Conservation (phyloP, 2,113 vertebrate species). For the Petroica traversi region DNA sequence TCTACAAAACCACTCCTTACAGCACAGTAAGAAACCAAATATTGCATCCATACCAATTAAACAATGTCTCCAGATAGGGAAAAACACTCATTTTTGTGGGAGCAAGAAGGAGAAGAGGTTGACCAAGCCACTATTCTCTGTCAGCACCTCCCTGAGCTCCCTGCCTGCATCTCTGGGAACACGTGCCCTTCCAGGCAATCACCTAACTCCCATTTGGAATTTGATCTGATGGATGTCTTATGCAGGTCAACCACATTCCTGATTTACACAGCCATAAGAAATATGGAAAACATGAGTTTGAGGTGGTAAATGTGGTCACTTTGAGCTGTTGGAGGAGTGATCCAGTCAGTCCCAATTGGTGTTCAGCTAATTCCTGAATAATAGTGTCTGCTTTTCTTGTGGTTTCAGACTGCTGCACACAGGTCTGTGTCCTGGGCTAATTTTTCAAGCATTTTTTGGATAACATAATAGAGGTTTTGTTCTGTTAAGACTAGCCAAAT, state of each 20-base stretch:
- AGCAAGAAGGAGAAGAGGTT: not conserved
- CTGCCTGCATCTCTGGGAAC: not conserved
- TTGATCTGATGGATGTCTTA: not conserved
- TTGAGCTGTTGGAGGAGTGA: not conserved
- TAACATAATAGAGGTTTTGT: not conserved
- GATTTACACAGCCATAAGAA: not conserved
- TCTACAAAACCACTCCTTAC: not conserved
- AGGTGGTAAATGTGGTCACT: not conserved
- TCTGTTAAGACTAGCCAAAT: not conserved
- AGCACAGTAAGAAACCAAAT: not conserved
- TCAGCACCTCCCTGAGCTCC: not conserved
- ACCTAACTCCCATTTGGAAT: not conserved
- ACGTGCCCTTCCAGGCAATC: not conserved
- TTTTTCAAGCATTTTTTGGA: not conserved
- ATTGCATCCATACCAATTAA: not conserved
- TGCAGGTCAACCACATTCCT: not conserved
- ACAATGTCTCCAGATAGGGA: not conserved
- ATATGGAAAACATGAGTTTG: not conserved
- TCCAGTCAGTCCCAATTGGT: not conserved
- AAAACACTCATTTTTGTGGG: fast-evolving
- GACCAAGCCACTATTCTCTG: not conserved
- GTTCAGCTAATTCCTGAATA: not conserved
- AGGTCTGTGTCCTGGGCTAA: not conserved
- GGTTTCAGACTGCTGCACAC: not conserved
- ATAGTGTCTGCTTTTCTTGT: not conserved